A percentile compares a stretch with the other conserved stretches of the same genome.
Conservation (phyloP, 2,797 vertebrate species). For the Acanthopagrus latus region DNA sequence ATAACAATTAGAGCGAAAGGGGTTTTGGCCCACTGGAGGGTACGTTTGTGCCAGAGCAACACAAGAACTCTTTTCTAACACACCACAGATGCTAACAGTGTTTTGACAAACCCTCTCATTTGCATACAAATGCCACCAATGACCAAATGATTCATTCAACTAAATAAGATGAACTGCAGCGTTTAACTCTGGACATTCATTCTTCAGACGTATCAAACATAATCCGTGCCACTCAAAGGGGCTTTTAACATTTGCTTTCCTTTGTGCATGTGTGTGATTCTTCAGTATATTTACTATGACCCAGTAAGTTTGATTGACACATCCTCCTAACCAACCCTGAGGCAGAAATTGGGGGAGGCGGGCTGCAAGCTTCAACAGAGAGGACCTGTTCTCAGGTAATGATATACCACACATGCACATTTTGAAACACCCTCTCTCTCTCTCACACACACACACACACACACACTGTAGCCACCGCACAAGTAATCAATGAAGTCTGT, state of each 20-base stretch:
- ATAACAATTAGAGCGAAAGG: slow-evolving; percentile 68
- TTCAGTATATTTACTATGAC: not conserved
- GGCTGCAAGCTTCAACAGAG: slow-evolving; percentile 66
- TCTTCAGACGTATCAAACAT: not conserved
- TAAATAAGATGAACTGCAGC: not conserved
- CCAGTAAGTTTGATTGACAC: slow-evolving; percentile 48
- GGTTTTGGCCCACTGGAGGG: slow-evolving; percentile 54
- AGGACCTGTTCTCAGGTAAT: slow-evolving; percentile 72
- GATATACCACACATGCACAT: slow-evolving; percentile 41
- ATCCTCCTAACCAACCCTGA: slow-evolving; percentile 37
- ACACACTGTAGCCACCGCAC: slow-evolving; percentile 31
- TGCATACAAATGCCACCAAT: not conserved
- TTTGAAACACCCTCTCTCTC: not conserved
- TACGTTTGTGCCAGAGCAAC: slow-evolving; percentile 52
- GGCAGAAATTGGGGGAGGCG: slow-evolving; percentile 24
- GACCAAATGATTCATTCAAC: not conserved
- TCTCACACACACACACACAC: slow-evolving; percentile 31
- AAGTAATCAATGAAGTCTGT: slow-evolving; percentile 74
- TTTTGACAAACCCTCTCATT: not conserved
- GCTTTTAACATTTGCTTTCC: not conserved
- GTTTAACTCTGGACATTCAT: not conserved
- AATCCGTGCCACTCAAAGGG: not conserved
- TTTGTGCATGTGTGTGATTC: not conserved
- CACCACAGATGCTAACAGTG: slow-evolving; percentile 11
- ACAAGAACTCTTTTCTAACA: slow-evolving; percentile 43